phyloP scores from a whole-genome alignment of 2,888 invertebrate genomes.

The Neoaliturus tenellus region DNA sequence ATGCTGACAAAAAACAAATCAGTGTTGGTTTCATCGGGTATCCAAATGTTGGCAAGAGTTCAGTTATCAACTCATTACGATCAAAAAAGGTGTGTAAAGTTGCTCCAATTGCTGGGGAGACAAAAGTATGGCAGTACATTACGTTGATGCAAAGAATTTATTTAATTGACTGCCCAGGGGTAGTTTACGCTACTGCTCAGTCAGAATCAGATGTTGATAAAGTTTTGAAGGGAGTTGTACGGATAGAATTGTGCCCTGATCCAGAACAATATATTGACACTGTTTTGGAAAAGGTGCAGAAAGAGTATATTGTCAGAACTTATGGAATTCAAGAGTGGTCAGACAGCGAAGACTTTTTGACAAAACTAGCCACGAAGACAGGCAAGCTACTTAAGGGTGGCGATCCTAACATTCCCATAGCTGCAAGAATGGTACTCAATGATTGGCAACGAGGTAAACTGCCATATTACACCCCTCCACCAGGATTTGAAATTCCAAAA shows the following conservation, averaged over 20 bases:
- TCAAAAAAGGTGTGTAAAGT: conserved; percentile 99
- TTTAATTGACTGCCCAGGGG: conserved; percentile 98
- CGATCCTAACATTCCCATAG: conserved; percentile 94
- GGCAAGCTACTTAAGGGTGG: conserved; percentile 97
- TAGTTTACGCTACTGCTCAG: conserved; percentile 98
- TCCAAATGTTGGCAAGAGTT: conserved; percentile 99
- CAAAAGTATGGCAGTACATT: conserved; percentile 99
- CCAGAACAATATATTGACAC: conserved; percentile 96
- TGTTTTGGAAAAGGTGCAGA: conserved; percentile 90
- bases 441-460: conserved; percentile 99
- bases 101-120: conserved; percentile 98
- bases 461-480: conserved; percentile 95
- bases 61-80: conserved; percentile 96
- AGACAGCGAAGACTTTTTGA: conserved; percentile 91
- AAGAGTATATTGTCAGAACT: conserved; percentile 92
- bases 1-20: conserved; percentile 98
- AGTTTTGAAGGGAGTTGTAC: conserved; percentile 97
- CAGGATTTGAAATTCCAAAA: conserved; percentile 85
- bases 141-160: conserved; percentile 98
- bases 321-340: conserved; percentile 93
- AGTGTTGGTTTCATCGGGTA: conserved; percentile 99
- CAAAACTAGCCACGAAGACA: conserved; percentile 88
- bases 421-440: conserved; percentile 96
- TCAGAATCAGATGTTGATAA: conserved; percentile 96
- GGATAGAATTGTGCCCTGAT: conserved; percentile 94